Base-by-base conservation (phyloP, 2,888 invertebrate species). In the Drosophila sordidula region DNA sequence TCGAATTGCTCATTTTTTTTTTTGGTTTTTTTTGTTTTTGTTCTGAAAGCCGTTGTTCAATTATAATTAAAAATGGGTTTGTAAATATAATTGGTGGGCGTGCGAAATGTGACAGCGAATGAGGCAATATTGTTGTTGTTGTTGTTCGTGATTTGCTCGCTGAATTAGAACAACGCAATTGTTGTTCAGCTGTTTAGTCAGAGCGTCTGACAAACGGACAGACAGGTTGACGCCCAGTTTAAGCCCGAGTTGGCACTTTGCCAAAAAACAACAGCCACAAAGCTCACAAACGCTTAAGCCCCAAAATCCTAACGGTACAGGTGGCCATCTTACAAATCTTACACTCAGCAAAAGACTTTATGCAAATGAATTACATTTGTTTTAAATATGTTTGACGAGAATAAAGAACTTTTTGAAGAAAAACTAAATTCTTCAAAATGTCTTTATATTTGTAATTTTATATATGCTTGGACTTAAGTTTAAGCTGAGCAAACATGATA, bases 81-180 rank as follows among this genome's bases (percentile, higher is more conserved):
- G 82, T 80, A 80, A 82, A 73, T 82, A 78, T 84, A 82, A 82
- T 82, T 82, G 78, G 64, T 64, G 85, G 82, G 84, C 82, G 82
- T 84, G 80, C 38, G 80, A 74, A 68, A 59, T 71, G 50, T 22
- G 63, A 64, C 64, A 45, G 63, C 55, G 62, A 65, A 68, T 79
- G 65, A 74, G 69, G 56, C 66, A 59, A 77, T 61, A 59, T 62
- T 57, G 36, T n/a, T 66, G 50, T 29, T 56, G 45, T 29, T 47
- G 55, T 32, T 51, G 70, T 63, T 72, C 82, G 69, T 78, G 72
- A 80, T 80, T 80, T 63, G 80, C 39, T 56, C 58, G 62, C 38
- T 67, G 69, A 78, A 78, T 84, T 82, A 82, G 82, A 82, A 82
- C 84, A 81, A 65, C 78, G 81, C 79, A 72, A 71, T 71, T 75